Evolutionary conservation across 2,888 invertebrate genomes (phyloP).

Genomic region (Microchrysa polita): DNA sequence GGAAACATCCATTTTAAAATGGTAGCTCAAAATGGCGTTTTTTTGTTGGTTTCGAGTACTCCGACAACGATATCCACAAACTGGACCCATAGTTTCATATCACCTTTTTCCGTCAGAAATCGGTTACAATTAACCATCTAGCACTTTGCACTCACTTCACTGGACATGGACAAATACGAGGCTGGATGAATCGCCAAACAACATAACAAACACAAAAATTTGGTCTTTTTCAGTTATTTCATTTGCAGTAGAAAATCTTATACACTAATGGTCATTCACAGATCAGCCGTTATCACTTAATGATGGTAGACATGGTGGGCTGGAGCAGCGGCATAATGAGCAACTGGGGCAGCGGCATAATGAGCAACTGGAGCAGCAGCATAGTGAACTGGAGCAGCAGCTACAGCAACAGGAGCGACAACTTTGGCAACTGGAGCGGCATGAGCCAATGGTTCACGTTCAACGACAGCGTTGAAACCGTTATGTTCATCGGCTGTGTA

Average conservation of each 20-base stretch:
- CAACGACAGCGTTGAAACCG: slow-evolving; percentile 69
- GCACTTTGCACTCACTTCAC: too few species aligned
- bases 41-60: too few species aligned
- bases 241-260: slow-evolving; percentile 29
- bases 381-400: slow-evolving; percentile 50
- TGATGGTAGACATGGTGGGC: slow-evolving; percentile 36
- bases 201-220: too few species aligned
- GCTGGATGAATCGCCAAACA: too few species aligned
- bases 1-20: too few species aligned
- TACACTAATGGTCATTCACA: slow-evolving; percentile 23
- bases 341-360: slow-evolving; percentile 5
- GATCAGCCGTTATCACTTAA: background rate
- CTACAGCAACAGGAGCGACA: slow-evolving; percentile 45
- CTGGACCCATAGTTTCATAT: too few species aligned
- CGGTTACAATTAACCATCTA: too few species aligned
- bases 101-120: too few species aligned
- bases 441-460: slow-evolving; percentile 63
- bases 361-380: too few species aligned
- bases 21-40: too few species aligned
- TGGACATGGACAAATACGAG: too few species aligned
- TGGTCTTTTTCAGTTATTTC: background rate
- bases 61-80: too few species aligned
- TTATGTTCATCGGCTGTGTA: slow-evolving; percentile 68
- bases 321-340: slow-evolving; percentile 12
- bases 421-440: slow-evolving; percentile 51